phyloP scores from a whole-genome alignment of 2,113 vertebrate genomes.

The Gobius niger region DNA sequence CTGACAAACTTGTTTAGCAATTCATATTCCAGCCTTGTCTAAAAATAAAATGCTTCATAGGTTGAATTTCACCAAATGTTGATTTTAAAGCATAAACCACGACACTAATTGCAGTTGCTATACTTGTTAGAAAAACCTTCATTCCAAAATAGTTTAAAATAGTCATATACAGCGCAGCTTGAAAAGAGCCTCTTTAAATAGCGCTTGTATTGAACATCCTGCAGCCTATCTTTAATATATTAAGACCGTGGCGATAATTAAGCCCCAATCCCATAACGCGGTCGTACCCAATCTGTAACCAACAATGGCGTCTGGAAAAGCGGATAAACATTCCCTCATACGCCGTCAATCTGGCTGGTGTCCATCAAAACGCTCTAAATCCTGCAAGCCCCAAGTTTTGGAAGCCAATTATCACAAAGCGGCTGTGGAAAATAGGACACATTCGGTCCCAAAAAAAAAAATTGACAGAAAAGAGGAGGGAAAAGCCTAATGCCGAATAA shows the following conservation, averaged over 20 bases:
- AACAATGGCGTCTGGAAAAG: background rate
- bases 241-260: background rate
- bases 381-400: constrained; percentile 10
- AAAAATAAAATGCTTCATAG: no score
- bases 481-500: constrained; percentile 34
- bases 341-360: background rate
- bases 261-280: background rate
- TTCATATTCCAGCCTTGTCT: no score
- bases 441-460: constrained; percentile 18
- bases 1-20: no score
- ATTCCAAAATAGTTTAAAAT: no score
- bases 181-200: background rate
- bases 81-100: no score
- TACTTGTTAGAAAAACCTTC: no score
- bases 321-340: background rate
- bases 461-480: constrained; percentile 22
- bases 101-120: no score
- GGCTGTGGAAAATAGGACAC: constrained; percentile 23
- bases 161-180: background rate
- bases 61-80: no score
- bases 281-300: background rate
- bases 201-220: background rate
- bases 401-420: constrained; percentile 34
- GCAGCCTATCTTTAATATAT: background rate
- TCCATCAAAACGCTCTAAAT: constrained; percentile 2